Evolutionary conservation across 2,113 vertebrate genomes (phyloP).

Genomic region (mouse (Mus musculus)): DNA sequence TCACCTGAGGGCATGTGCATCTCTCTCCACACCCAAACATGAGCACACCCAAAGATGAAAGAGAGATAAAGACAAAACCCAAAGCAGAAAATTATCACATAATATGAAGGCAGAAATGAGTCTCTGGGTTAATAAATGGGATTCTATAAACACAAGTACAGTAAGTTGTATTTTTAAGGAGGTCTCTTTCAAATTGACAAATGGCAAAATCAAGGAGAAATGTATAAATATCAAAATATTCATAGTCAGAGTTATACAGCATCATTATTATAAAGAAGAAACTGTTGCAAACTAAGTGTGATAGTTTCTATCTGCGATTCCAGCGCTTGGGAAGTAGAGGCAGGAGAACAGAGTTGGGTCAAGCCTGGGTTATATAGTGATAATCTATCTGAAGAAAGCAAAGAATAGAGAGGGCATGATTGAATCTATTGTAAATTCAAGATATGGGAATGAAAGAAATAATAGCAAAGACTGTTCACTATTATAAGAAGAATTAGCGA

Average conservation of each 20-base stretch:
- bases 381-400: background rate
- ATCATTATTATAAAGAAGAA: conserved; percentile 42
- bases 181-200: conserved; percentile 45
- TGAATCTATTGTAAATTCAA: background rate
- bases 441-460: background rate
- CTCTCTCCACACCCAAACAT: background rate
- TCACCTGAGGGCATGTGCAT: no score
- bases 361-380: background rate
- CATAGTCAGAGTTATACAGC: background rate
- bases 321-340: background rate
- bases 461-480: background rate
- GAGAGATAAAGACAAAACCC: background rate
- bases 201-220: background rate
- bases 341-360: background rate
- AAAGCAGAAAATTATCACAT: conserved; percentile 21
- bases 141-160: background rate
- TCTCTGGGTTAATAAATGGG: background rate
- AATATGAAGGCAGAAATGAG: conserved; percentile 35
- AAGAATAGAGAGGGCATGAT: background rate
- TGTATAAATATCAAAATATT: conserved; percentile 23
- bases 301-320: background rate
- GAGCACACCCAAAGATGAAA: background rate
- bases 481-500: background rate
- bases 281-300: background rate
- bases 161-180: background rate